phyloP scores from a whole-genome alignment of 2,113 vertebrate genomes.

The Colinus virginianus region DNA sequence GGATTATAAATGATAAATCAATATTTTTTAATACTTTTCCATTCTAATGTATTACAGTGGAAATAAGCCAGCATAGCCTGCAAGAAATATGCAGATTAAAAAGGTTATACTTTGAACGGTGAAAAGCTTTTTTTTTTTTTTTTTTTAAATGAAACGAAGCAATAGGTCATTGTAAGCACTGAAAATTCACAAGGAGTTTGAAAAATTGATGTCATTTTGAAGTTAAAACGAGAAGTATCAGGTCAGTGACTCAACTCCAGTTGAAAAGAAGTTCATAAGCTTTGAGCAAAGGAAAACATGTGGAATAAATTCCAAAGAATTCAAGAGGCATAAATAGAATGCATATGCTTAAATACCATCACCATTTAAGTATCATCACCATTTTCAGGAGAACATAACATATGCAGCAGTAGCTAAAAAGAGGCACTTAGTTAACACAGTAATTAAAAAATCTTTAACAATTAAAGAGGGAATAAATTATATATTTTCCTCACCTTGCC shows the following conservation, averaged over 20 bases:
- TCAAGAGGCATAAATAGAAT: background rate
- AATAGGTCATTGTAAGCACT: conserved; percentile 21
- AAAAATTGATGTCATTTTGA: conserved; percentile 55
- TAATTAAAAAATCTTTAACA: background rate
- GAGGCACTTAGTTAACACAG: background rate
- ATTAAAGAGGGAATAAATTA: background rate
- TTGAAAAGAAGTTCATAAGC: conserved; percentile 54
- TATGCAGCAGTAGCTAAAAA: background rate
- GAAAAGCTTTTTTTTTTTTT: background rate
- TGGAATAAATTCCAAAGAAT: conserved; percentile 37
- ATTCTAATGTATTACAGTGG: conserved; percentile 81
- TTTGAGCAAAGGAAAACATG: conserved; percentile 34
- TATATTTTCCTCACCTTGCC: background rate
- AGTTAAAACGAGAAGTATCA: conserved; percentile 22
- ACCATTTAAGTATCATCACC: background rate
- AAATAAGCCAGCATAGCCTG: conserved; percentile 63
- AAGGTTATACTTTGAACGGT: conserved; percentile 60
- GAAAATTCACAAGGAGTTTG: conserved; percentile 30
- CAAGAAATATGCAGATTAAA: conserved; percentile 78
- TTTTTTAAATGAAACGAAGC: conserved; percentile 48
- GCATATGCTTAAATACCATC: background rate
- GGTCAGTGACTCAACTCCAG: conserved; percentile 29
- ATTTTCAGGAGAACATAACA: conserved; percentile 35
- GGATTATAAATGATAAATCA: conserved; percentile 90
- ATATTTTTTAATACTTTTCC: conserved; percentile 87